Percentiles rank a stretch among this genome's conserved stretches.
Conservation (phyloP, 1,140 invertebrate species). For the Drosophila fuyamai region DNA sequence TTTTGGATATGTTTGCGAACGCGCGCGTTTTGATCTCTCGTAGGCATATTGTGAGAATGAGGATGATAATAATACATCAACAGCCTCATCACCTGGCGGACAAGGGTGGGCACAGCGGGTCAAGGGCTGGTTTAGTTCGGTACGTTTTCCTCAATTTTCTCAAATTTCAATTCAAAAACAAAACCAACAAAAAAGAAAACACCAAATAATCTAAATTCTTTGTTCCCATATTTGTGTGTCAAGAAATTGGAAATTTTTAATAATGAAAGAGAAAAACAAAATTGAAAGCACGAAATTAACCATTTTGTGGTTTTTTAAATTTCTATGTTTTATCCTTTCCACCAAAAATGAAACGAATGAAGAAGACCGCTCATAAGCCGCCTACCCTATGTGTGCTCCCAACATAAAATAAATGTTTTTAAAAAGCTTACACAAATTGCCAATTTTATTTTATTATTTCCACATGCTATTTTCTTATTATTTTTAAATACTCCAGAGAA, state of each 20-base stretch:
- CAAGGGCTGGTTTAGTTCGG: conserved; percentile 88
- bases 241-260: conserved; percentile 66
- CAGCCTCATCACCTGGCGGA: conserved; percentile 86
- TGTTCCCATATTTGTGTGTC: conserved; percentile 62
- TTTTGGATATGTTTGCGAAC: conserved; percentile 51
- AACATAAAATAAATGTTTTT: conserved; percentile 25
- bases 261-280: conserved; percentile 36
- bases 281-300: conserved; percentile 40
- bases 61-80: conserved; percentile 83
- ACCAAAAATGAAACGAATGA: conserved; percentile 78
- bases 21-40: conserved; percentile 76
- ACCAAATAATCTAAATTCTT: conserved; percentile 42
- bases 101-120: conserved; percentile 89
- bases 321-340: conserved; percentile 39
- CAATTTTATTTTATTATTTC: conserved; percentile 32
- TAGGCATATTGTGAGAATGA: conserved; percentile 85
- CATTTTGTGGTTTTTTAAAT: conserved; percentile 30
- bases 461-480: conserved; percentile 24
- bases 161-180: conserved; percentile 47
- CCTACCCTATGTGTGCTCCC: conserved; percentile 84
- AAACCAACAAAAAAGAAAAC: conserved; percentile 48
- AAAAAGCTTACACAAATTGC: conserved; percentile 59
- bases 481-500: conserved; percentile 20
- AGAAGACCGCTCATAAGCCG: conserved; percentile 84
- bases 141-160: conserved; percentile 85